These are phyloP conservation scores for Papilio dardanus DNA, from an alignment of 1,140 invertebrate species.

Conservation along the genomic window DNA sequence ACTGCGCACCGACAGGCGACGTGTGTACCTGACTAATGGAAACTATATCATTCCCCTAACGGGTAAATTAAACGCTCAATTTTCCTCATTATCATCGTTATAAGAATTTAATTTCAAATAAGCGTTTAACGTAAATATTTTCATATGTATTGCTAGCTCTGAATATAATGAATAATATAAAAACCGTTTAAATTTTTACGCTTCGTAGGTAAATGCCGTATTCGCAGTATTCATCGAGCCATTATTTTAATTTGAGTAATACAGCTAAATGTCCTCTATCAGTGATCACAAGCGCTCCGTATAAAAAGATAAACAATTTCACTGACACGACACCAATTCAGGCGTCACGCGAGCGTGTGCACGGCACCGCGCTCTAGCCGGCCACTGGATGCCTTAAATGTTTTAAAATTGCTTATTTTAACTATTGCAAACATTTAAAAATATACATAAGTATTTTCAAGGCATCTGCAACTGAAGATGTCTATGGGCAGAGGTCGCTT, in stretches of 20 bases:
- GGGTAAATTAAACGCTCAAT: not conserved
- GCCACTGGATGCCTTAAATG: too few relatives aligned
- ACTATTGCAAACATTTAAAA: too few relatives aligned
- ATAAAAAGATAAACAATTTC: not conserved
- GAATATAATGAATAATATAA: too few relatives aligned
- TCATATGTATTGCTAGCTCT: too few relatives aligned
- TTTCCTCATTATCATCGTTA: not conserved
- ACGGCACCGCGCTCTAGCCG: not conserved
- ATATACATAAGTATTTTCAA: too few relatives aligned
- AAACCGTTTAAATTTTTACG: too few relatives aligned
- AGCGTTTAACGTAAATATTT: too few relatives aligned
- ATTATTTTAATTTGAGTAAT: not conserved
- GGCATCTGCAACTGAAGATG: too few relatives aligned
- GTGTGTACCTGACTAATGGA: not conserved
- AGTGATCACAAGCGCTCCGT: not conserved
- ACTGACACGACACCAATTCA: constrained; percentile 7
- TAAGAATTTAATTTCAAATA: not conserved
- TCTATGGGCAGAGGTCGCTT: too few relatives aligned
- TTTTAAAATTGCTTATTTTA: too few relatives aligned
- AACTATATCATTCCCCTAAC: not conserved
- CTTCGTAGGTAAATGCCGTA: too few relatives aligned
- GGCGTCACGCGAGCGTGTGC: not conserved
- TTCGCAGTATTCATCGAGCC: too few relatives aligned
- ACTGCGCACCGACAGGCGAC: not conserved
- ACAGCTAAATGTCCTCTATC: not conserved